Base-by-base conservation (phyloP, 2,113 vertebrate genomes). In the Gambusia affinis region DNA sequence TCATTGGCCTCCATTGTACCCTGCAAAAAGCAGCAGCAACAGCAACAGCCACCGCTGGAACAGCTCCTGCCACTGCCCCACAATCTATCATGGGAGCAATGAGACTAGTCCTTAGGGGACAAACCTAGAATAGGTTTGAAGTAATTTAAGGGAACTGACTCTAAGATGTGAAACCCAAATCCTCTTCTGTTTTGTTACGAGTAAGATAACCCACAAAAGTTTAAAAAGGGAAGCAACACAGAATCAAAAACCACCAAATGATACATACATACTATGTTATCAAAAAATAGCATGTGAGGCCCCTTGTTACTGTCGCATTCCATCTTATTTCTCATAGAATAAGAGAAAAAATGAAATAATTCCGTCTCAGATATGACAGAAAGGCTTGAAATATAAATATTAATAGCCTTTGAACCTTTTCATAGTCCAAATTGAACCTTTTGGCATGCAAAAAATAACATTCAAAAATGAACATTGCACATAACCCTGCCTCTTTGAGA, bases 1-100 rank as follows among this genome's bases (percentile, higher is more conserved):
- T 95, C 94, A 94, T 93, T 94, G 89, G 88, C 84, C 84, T 90
- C 68, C 65, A 44, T 72, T 79, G 87, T 91, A 83, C 80, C 81
- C 78, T 65, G 87, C 73, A 83, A 86, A 72, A 81, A 79, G 82
- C 76, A 76, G 84, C 82, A 78, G 81, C 77, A 80, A n/a, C 22
- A 85, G 75, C 82, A 78, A 79, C 77, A 80, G 81, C 83, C 80
- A 73, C 85, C 71, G 61, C 75, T 88, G 74, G 78, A 37, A 81
- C 84, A 82, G 64, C 68, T 79, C 75, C 81, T 28, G 78, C 89
- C 83, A 88, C 86, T 88, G 84, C 76, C 78, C 76, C 39, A 69
- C 87, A 85, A 88, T 90, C 87, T 89, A 71, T 85, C 39, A 6
- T 57, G 29, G 79, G 89, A 78, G 82, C 73, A 67, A 70, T 78